Percentiles rank a stretch among this genome's conserved stretches.
phyloP scores from a whole-genome alignment of 2,113 vertebrate genomes.

The Lagopus muta region DNA sequence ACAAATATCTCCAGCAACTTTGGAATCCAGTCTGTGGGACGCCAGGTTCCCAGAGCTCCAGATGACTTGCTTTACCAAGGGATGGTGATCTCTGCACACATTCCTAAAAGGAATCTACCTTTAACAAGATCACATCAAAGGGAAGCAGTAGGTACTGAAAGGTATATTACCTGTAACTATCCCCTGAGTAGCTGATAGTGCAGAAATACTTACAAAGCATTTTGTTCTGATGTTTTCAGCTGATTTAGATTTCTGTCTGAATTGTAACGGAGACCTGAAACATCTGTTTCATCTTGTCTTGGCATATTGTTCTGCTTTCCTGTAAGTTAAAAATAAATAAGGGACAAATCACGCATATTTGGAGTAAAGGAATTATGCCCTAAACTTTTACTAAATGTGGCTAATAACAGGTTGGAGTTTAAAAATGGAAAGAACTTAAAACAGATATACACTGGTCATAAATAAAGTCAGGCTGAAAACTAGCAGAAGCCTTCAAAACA shows the following conservation, averaged over 20 bases:
- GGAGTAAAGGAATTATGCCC: conserved; percentile 24
- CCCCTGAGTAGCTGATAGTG: not conserved
- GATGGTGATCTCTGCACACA: not conserved
- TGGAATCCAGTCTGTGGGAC: not conserved
- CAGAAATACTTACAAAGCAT: not conserved
- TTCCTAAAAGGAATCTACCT: not conserved
- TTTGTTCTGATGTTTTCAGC: conserved; percentile 35
- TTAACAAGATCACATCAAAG: conserved; percentile 25
- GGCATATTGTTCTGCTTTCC: not conserved
- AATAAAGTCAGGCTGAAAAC: conserved; percentile 16
- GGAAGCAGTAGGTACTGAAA: not conserved
- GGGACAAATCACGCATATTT: not conserved
- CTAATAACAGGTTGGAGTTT: conserved; percentile 50
- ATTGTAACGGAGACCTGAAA: conserved; percentile 9
- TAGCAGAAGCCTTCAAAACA: conserved; percentile 34
- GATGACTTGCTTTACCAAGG: not conserved
- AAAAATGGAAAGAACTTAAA: conserved; percentile 48
- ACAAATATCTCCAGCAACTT: not conserved
- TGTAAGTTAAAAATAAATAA: conserved; percentile 37
- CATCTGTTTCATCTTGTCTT: conserved; percentile 22
- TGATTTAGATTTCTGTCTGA: conserved; percentile 41
- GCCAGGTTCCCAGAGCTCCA: not conserved
- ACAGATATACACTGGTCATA: not conserved
- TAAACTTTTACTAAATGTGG: conserved; percentile 17
- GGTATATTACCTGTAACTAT: not conserved